Percentiles rank a stretch among this genome's conserved stretches.
phyloP scores from a whole-genome alignment of 2,888 invertebrate genomes.

The Melanotus villosus region DNA sequence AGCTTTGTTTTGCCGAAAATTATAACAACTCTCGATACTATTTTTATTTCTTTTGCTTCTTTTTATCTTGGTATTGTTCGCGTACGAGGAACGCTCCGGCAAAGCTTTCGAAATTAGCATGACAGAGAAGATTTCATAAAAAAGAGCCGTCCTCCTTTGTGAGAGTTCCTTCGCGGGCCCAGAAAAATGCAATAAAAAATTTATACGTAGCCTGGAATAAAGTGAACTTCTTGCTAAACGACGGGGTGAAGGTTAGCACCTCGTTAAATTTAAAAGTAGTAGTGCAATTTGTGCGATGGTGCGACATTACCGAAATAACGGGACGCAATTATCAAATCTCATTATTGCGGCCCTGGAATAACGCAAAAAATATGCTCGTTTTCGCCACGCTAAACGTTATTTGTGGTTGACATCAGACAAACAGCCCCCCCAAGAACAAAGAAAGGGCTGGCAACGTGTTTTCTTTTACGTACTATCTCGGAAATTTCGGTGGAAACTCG shows the following conservation, averaged over 20 bases:
- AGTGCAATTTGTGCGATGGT: neutral
- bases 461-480: conserved; percentile 9
- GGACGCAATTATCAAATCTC: conserved; percentile 12
- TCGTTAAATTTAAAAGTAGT: neutral
- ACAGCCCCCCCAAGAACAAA: conserved; percentile 11
- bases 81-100: neutral
- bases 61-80: neutral
- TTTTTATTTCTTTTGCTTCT: no score
- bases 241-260: conserved; percentile 11
- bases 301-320: neutral
- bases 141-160: conserved; percentile 1
- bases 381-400: neutral
- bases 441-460: conserved; percentile 20
- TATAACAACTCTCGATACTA: neutral
- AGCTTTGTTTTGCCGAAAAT: neutral
- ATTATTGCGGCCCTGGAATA: neutral
- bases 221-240: conserved; percentile 1
- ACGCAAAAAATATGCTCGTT: conserved; percentile 9
- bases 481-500: conserved; percentile 11
- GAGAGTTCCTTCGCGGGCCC: conserved; percentile 15
- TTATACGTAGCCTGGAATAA: conserved; percentile 12
- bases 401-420: conserved; percentile 9
- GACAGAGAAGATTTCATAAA: conserved; percentile 21
- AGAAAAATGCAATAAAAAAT: conserved; percentile 28
- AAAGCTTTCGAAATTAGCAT: conserved; percentile 25